These are phyloP conservation scores for Trachelus stipa DNA, from an alignment of 2,888 invertebrate species.

Conservation along the genomic window DNA sequence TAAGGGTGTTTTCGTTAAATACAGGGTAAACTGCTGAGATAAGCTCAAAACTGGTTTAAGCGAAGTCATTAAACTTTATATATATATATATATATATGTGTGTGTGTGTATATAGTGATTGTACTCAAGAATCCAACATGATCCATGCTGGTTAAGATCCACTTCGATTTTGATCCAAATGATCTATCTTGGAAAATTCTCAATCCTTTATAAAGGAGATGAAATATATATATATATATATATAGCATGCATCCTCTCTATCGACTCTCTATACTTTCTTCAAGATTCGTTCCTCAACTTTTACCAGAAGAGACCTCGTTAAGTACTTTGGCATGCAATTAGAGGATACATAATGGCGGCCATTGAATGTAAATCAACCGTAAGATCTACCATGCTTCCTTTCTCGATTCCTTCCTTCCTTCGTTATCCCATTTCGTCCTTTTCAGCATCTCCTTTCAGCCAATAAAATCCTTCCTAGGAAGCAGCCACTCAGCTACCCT, in stretches of 20 bases:
- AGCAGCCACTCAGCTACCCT: slow-evolving; percentile 24
- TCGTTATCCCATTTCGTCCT: slow-evolving; percentile 5
- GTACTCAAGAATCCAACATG: too few relatives aligned
- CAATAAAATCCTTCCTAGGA: slow-evolving; percentile 29
- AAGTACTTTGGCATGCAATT: slow-evolving; percentile 24
- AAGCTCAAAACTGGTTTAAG: slow-evolving; percentile 43
- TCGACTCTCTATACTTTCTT: background rate
- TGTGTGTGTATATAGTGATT: too few relatives aligned
- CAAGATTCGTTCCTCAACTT: background rate
- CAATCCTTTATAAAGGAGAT: too few relatives aligned
- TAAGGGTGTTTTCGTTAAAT: slow-evolving; percentile 47
- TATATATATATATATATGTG: too few relatives aligned
- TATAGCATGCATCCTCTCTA: background rate
- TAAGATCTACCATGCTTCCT: slow-evolving; percentile 34
- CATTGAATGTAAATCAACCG: slow-evolving; percentile 40
- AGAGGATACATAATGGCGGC: slow-evolving; percentile 29
- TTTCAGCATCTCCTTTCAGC: background rate
- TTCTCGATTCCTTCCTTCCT: slow-evolving; percentile 27
- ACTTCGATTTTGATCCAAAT: too few relatives aligned
- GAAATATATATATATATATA: too few relatives aligned
- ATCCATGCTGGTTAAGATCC: too few relatives aligned
- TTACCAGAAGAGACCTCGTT: background rate
- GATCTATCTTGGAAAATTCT: too few relatives aligned
- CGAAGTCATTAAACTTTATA: slow-evolving; percentile 10
- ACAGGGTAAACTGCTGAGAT: slow-evolving; percentile 42